phyloP scores from a whole-genome alignment of 2,888 invertebrate species.

The Arrhopalites spinosus region DNA sequence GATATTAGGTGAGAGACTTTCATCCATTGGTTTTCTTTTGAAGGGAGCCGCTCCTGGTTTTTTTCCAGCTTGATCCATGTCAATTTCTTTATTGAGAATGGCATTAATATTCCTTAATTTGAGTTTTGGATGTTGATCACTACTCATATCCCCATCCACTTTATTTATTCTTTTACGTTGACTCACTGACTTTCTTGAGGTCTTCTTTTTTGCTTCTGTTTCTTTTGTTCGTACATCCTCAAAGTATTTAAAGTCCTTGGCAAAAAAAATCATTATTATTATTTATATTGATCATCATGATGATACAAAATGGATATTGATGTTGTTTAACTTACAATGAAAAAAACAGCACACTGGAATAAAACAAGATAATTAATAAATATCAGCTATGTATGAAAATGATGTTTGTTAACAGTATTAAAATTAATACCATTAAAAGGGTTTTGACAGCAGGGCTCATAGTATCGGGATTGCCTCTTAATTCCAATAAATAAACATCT shows the following conservation, averaged over 20 bases:
- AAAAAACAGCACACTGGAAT: slow-evolving; percentile 11
- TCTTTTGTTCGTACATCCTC: background rate
- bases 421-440: too few species aligned
- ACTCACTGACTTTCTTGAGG: background rate
- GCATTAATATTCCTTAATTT: slow-evolving; percentile 1
- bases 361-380: too few species aligned
- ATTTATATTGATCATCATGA: background rate
- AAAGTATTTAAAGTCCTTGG: slow-evolving; percentile 5
- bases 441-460: slow-evolving; percentile 23
- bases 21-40: too few species aligned
- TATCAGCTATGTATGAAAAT: too few species aligned
- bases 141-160: background rate
- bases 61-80: background rate
- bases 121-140: too few species aligned
- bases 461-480: slow-evolving; percentile 15
- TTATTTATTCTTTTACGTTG: background rate
- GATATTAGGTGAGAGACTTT: too few species aligned
- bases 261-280: background rate
- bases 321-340: background rate
- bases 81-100: background rate
- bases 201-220: background rate
- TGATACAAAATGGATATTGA: background rate
- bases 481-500: slow-evolving; percentile 17
- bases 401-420: too few species aligned
- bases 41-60: background rate